Evolutionary conservation across 2,888 invertebrate genomes (phyloP), one percentile per base, ranked within the genome.

Genomic region (Chalcosyrphus nemorum): DNA sequence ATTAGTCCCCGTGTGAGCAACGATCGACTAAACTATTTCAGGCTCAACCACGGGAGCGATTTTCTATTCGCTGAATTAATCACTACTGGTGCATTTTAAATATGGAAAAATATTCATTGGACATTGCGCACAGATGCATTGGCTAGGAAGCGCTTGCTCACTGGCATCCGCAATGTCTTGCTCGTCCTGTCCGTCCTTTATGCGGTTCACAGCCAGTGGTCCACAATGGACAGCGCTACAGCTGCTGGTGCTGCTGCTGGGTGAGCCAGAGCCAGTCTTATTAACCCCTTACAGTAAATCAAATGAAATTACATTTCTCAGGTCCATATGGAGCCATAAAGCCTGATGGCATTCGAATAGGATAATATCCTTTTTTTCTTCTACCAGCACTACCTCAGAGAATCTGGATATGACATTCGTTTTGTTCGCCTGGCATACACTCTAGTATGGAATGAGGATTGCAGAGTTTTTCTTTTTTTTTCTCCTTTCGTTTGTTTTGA

Each of bases 261-360:
- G 71, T 78, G 70, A 70, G 84, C 70, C 80, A 80, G 65, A 84
- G 84, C 84, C 84, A 80, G 74, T 75, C 84, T 84, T 84, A 84
- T 84, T 84, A 84, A 84, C 84, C 84, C 84, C 74, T 84, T 80
- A 74, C 80, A 84, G 84, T 84, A 84, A 84, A 84, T 84, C 84
- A 84, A 84, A 75, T 15, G 74, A 84, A 84, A 84, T 84, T 80
- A 84, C 80, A 84, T 84, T 84, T 84, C 75, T 80, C 84, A 84
- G 80, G 74, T 75, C 74, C 84, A 84, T 84, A 80, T 84, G 84
- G 78, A 84, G 84, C 84, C 70, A 84, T 84, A 84, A 78, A 84
- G 80, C 84, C 65, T 80, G 74, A 84, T 84, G 74, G 78, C 74
- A 78, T 84, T 74, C 84, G 70, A 78, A 84, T 84, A 84, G 78